These are phyloP conservation scores for Ascaphus truei DNA, from an alignment of 2,113 vertebrate species.

Conservation along the genomic window DNA sequence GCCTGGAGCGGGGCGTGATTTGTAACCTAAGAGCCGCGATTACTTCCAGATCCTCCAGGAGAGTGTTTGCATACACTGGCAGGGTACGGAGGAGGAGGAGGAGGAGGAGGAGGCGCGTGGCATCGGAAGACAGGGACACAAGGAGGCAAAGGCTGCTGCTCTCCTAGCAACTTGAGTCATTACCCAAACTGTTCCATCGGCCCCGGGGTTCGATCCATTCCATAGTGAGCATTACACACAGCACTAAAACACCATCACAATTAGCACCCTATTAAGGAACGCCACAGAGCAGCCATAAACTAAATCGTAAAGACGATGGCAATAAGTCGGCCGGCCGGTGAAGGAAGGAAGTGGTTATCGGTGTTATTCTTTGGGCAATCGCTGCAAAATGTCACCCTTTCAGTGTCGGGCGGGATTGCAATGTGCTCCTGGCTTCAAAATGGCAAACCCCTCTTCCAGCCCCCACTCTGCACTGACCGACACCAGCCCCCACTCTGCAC, in stretches of 20 bases:
- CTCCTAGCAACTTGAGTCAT: neutral
- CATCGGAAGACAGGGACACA: slow-evolving; percentile 3
- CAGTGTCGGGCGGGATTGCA: too few relatives aligned
- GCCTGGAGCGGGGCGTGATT: slow-evolving; percentile 61
- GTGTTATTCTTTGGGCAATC: too few relatives aligned
- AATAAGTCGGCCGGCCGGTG: too few relatives aligned
- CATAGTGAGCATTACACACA: neutral
- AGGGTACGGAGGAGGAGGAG: neutral
- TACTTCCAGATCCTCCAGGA: slow-evolving; percentile 15
- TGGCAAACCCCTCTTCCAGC: too few relatives aligned
- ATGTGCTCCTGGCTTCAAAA: too few relatives aligned
- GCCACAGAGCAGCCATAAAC: neutral
- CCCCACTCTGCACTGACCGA: too few relatives aligned
- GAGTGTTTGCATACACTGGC: neutral
- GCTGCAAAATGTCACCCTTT: too few relatives aligned
- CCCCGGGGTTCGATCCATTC: neutral
- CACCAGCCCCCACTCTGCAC: too few relatives aligned
- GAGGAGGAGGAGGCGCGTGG: neutral
- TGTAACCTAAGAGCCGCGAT: slow-evolving; percentile 23
- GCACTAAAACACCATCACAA: neutral
- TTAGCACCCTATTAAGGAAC: slow-evolving; percentile 10
- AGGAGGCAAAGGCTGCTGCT: neutral
- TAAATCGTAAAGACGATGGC: too few relatives aligned
- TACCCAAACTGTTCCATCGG: neutral
- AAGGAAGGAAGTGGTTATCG: too few relatives aligned